Evolutionary conservation across 2,113 vertebrate genomes (phyloP).

Genomic region (Ictidomys tridecemlineatus): DNA sequence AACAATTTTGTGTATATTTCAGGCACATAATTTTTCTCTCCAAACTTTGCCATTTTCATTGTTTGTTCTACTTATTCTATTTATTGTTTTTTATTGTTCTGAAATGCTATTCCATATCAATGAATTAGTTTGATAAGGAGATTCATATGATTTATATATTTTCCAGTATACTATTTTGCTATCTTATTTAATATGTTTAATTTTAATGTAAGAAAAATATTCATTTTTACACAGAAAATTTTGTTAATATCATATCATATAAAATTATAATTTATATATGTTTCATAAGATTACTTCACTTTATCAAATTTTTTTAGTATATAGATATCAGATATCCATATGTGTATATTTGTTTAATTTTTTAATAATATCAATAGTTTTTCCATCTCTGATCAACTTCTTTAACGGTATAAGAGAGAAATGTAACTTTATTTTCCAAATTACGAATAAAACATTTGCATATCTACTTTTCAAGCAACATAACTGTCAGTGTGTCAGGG

Average conservation of each 20-base stretch:
- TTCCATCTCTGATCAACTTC: background rate
- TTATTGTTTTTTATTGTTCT: background rate
- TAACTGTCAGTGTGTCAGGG: background rate
- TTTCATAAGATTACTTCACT: background rate
- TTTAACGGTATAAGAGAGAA: background rate
- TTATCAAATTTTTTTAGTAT: background rate
- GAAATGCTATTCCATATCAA: background rate
- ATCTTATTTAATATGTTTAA: background rate
- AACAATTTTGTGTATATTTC: background rate
- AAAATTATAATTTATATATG: background rate
- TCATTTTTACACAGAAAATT: background rate
- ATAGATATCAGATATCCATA: background rate
- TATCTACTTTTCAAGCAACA: background rate
- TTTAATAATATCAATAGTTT: background rate
- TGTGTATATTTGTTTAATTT: background rate
- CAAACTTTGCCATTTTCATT: background rate
- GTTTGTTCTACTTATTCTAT: background rate
- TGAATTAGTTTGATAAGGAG: background rate
- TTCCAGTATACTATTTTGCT: background rate
- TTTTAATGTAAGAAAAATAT: background rate
- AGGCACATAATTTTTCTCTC: background rate
- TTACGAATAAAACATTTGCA: background rate
- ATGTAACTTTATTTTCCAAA: background rate
- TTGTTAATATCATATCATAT: background rate
- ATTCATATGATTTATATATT: background rate